These are phyloP conservation scores for Notothenia rossii DNA, from an alignment of 2,113 vertebrate genomes.

Conservation along the genomic window DNA sequence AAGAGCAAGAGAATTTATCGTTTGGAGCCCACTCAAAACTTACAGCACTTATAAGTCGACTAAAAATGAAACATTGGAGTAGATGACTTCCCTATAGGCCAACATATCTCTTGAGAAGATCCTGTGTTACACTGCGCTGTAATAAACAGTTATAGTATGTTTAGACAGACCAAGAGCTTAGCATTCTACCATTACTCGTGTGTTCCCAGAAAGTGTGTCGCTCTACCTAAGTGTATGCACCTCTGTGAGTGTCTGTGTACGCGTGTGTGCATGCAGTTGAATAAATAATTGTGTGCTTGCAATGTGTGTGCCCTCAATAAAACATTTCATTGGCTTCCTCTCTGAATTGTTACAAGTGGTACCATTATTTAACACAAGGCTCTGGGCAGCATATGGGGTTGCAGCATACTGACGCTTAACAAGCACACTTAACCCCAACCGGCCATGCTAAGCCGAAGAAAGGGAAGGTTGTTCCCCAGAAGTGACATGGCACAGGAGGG, in stretches of 20 bases:
- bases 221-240: slow-evolving; percentile 36
- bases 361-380: slow-evolving; percentile 69
- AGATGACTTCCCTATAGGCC: slow-evolving; percentile 40
- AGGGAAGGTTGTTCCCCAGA: slow-evolving; percentile 72
- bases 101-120: slow-evolving; percentile 57
- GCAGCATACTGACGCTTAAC: slow-evolving; percentile 61
- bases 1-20: slow-evolving; percentile 43
- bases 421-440: slow-evolving; percentile 71
- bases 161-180: slow-evolving; percentile 74
- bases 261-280: slow-evolving; percentile 14
- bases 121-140: slow-evolving; percentile 60
- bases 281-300: slow-evolving; percentile 49
- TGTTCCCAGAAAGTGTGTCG: slow-evolving; percentile 61
- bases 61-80: slow-evolving; percentile 45
- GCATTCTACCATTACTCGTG: slow-evolving; percentile 73
- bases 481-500: slow-evolving; percentile 71
- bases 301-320: slow-evolving; percentile 63
- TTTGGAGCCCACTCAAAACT: slow-evolving; percentile 50
- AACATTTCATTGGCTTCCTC: slow-evolving; percentile 75
- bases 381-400: slow-evolving; percentile 57
- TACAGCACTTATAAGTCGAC: slow-evolving; percentile 41
- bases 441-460: slow-evolving; percentile 70
- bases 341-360: slow-evolving; percentile 78
- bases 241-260: slow-evolving; percentile 16
- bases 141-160: slow-evolving; percentile 77